Evolutionary conservation across 2,888 invertebrate genomes (phyloP), one percentile per base, ranked within the genome.

Genomic region (Lapara coniferarum): DNA sequence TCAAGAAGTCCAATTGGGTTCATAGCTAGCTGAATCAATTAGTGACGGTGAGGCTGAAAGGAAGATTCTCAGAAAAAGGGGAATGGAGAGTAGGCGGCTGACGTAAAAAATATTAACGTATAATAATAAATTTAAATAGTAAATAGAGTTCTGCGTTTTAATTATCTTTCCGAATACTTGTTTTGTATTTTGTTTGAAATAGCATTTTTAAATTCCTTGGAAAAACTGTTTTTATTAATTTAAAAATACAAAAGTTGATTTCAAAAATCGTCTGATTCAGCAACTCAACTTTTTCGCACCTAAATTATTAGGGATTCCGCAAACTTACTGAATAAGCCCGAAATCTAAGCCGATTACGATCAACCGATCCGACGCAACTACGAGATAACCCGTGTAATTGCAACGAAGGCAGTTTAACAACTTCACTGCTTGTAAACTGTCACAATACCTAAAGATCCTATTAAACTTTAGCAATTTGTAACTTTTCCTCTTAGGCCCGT

Each of bases 391-490:
- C 73, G 69, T 69, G 78, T 85, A 84, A 87, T 88, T 84, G 85
- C 85, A 83, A 82, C 78, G 81, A 82, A 85, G 82, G 83, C 82
- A 86, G 83, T 89, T 85, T 81, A 83, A 74, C 84, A 85, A 85
- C 78, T 85, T 86, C 74, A 78, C 85, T 85, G 79, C 86, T 84
- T 85, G 85, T 87, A 85, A 89, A 88, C 86, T 88, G 91, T 88
- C 91, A 90, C 90, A 89, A 90, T 88, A 86, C 84, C 88, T 89
- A 88, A 88, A 88, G 90, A 89, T 86, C 87, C 87, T 83, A 90
- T 91, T 91, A 88, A 91, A 90, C 89, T 91, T 89, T 85, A 80
- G 87, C 89, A 90, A 89, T 90, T 89, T 84, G 84, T 78, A 91
- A 90, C 88, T 91, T 90, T 89, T 88, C 89, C 89, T 88, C 90